Evolutionary conservation across 2,797 vertebrate genomes (phyloP), one percentile per base, ranked within the genome.

Genomic region (Danio kyathit): DNA sequence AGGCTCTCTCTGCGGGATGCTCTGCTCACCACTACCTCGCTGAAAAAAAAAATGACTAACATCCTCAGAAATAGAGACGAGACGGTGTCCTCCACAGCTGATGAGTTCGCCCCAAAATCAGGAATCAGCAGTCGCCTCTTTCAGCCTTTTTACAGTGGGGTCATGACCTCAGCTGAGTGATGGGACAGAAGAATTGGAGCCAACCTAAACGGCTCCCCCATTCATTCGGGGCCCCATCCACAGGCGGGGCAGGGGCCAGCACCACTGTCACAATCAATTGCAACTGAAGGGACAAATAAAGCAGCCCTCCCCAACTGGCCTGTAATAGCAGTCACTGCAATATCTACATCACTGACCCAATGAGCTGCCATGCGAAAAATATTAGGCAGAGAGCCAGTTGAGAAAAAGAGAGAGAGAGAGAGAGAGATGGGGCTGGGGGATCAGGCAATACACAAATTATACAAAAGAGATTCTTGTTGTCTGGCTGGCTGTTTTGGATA

Each of bases 91-190:
- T 71, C 72, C 59, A 56, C 71, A 63, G 60, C 70, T 74, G 63
- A 77, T 75, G 80, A 77, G 72, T 84, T 76, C 67, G 82, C 85
- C 77, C 69, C 51, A 80, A 75, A 83, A 86, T 80, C 60, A 56
- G 84, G 76, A 44, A 83, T 75, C 41, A 13, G 44, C 76, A 79
- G 79, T 48, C 60, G 82, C 70, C 75, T 56, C 81, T 83, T 70
- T 77, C 81, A 44, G 19, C 21, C 57, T 56, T 90, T 90, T 93
- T 92, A 92, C 90, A 91, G 88, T 86, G 89, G 89, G 92, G 92
- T 93, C 90, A 76, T 70, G 89, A 93, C 92, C 92, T 88, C 81
- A 21, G 85, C 87, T 91, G 91, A 93, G 90, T 89, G 89, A 91
- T 90, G 90, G 87, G 83, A 90, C 88, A 89, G 77, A 85, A 86